Evolutionary conservation across 2,888 invertebrate species (phyloP).

Genomic region (Orthonevra nobilis): DNA sequence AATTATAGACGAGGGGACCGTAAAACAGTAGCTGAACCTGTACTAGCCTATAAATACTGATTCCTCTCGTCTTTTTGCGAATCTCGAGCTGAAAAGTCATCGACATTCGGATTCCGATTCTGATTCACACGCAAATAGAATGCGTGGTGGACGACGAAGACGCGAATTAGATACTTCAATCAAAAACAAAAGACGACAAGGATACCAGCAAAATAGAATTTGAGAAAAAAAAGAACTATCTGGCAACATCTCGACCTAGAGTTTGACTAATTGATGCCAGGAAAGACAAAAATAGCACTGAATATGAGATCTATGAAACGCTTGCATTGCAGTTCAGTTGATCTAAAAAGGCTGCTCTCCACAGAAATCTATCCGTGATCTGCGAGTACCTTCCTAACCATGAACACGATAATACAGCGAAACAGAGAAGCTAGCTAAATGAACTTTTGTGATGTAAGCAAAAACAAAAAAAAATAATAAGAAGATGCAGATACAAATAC

Average conservation of each 20-base stretch:
- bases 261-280: slow-evolving; percentile 68
- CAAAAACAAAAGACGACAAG: slow-evolving; percentile 17
- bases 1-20: slow-evolving; percentile 37
- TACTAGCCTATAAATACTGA: slow-evolving; percentile 34
- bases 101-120: slow-evolving; percentile 53
- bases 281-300: slow-evolving; percentile 61
- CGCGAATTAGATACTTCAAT: slow-evolving; percentile 40
- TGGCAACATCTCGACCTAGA: slow-evolving; percentile 67
- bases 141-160: slow-evolving; percentile 53
- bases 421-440: slow-evolving; percentile 16
- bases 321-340: slow-evolving; percentile 5
- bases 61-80: slow-evolving; percentile 1
- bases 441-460: slow-evolving; percentile 54
- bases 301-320: slow-evolving; percentile 50
- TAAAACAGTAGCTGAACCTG: slow-evolving; percentile 2
- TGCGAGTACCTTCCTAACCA: slow-evolving; percentile 10
- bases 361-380: slow-evolving; percentile 36
- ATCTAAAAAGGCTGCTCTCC: slow-evolving; percentile 30
- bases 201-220: slow-evolving; percentile 9
- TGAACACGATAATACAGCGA: too few species aligned
- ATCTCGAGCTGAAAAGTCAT: slow-evolving; percentile 55
- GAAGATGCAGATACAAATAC: slow-evolving; percentile 30
- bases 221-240: slow-evolving; percentile 32
- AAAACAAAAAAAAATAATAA: slow-evolving; percentile 19
- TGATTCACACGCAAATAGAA: slow-evolving; percentile 58